Conservation (phyloP, 2,888 invertebrate species). For the Eulithis testata region DNA sequence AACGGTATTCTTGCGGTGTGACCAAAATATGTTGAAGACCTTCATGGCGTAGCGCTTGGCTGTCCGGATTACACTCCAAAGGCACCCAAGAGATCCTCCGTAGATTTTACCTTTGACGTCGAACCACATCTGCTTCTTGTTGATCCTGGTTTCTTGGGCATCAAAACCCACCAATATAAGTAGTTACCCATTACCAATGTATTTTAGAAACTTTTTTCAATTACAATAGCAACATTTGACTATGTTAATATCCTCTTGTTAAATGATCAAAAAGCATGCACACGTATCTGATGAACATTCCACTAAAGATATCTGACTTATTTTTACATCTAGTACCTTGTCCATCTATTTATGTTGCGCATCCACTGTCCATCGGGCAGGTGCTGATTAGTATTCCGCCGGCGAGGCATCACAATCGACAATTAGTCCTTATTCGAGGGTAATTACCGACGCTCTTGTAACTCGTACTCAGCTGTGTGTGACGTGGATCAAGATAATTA, state of each 20-base stretch:
- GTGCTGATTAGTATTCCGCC: constrained; percentile 28
- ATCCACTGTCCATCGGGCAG: constrained; percentile 8
- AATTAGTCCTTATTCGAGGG: constrained; percentile 31
- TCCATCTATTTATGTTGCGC: background rate
- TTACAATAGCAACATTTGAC: too few relatives aligned
- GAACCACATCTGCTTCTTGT: too few relatives aligned
- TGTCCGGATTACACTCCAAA: background rate
- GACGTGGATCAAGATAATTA: constrained; percentile 21
- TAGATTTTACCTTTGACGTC: too few relatives aligned
- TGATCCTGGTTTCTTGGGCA: too few relatives aligned
- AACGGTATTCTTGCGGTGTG: background rate
- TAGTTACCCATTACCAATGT: too few relatives aligned
- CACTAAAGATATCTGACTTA: background rate
- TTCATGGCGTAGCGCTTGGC: background rate
- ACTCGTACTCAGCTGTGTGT: constrained; percentile 5
- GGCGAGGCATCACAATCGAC: constrained; percentile 17
- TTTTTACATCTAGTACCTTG: background rate
- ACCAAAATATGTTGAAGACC: background rate
- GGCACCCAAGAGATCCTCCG: too few relatives aligned
- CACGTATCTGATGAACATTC: too few relatives aligned
- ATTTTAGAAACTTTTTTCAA: too few relatives aligned
- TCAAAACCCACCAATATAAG: too few relatives aligned
- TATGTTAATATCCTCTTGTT: too few relatives aligned
- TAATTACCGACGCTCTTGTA: constrained; percentile 23
- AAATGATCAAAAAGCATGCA: too few relatives aligned